Evolutionary conservation across 2,888 invertebrate species (phyloP).

Genomic region (Perithous albicinctus): DNA sequence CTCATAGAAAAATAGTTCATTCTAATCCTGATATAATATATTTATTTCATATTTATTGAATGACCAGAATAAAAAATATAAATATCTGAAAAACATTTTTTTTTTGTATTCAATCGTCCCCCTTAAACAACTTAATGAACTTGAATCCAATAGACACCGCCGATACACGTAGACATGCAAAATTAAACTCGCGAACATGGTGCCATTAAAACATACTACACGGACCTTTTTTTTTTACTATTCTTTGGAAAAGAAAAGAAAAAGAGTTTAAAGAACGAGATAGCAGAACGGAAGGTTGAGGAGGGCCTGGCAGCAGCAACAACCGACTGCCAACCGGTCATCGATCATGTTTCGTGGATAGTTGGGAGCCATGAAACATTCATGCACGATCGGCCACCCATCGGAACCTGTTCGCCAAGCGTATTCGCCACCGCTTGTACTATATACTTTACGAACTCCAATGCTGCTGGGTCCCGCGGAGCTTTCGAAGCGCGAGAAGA

Average conservation of each 20-base stretch:
- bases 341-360: conserved; percentile 83
- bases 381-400: conserved; percentile 79
- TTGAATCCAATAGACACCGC: too few species aligned
- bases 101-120: too few species aligned
- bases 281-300: neutral
- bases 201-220: conserved; percentile 31
- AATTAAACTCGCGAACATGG: conserved; percentile 24
- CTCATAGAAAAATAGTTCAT: too few species aligned
- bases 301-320: conserved; percentile 69
- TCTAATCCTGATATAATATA: too few species aligned
- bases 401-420: conserved; percentile 70
- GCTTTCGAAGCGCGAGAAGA: conserved; percentile 28
- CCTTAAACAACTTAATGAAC: too few species aligned
- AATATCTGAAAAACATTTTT: too few species aligned
- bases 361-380: conserved; percentile 82
- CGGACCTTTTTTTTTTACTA: conserved; percentile 32
- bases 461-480: conserved; percentile 27
- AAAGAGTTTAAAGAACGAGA: neutral
- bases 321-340: conserved; percentile 80
- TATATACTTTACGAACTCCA: conserved; percentile 44
- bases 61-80: too few species aligned
- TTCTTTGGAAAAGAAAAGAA: neutral
- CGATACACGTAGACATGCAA: conserved; percentile 45
- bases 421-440: conserved; percentile 22
- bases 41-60: too few species aligned